phyloP scores from a whole-genome alignment of 2,797 vertebrate species.

The Sylvia borin region DNA sequence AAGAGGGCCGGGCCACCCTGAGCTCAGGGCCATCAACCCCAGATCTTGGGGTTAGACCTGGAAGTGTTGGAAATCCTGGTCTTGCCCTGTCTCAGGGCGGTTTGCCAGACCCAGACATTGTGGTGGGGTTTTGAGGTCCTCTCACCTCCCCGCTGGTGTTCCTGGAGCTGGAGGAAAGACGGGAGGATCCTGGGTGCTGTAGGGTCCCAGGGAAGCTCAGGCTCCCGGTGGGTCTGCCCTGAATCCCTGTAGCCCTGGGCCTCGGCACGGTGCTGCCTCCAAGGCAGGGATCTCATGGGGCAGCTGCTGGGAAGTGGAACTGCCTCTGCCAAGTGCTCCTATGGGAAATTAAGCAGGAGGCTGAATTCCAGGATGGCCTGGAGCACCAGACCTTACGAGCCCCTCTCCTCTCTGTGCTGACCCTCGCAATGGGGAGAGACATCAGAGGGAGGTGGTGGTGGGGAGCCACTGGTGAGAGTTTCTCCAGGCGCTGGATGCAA shows the following conservation, averaged over 20 bases:
- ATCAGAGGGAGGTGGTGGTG: background rate
- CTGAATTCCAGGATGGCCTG: background rate
- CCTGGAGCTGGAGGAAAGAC: background rate
- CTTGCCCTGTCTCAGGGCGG: rapidly evolving
- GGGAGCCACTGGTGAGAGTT: conserved; percentile 1
- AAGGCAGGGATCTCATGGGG: background rate
- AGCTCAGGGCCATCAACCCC: rapidly evolving
- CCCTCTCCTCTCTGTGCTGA: background rate
- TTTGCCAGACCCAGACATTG: background rate
- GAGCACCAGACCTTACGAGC: background rate
- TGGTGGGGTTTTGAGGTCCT: background rate
- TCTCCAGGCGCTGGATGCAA: conserved; percentile 25
- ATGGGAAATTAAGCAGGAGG: background rate
- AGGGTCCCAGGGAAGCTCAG: background rate
- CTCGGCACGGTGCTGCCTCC: rapidly evolving
- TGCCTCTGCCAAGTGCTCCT: background rate
- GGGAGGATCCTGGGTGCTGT: background rate
- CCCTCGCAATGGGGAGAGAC: rapidly evolving
- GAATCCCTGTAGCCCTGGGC: background rate
- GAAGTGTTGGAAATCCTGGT: background rate
- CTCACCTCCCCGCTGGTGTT: rapidly evolving
- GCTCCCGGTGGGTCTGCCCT: background rate
- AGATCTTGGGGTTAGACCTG: background rate
- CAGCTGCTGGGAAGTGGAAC: background rate
- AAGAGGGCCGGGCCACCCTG: background rate